Percentiles rank a stretch among this genome's conserved stretches.
Conservation (phyloP, 2,113 vertebrate genomes). For the Protobothrops flavoviridis region DNA sequence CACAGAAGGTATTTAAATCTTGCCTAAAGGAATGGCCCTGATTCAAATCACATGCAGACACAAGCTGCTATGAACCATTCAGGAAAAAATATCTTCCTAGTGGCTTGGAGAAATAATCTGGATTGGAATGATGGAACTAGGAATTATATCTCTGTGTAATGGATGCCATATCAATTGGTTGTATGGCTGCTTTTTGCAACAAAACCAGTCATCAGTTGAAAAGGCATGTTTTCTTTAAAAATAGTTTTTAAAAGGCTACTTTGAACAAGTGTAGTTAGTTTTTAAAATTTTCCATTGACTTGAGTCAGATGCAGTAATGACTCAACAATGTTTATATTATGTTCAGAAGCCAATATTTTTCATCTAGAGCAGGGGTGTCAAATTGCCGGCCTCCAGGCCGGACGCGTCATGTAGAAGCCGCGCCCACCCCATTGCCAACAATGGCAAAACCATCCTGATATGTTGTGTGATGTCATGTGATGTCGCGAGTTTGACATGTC, state of each 20-base stretch:
- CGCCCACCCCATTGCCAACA: no score
- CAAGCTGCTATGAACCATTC: background rate
- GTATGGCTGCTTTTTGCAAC: background rate
- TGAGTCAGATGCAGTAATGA: background rate
- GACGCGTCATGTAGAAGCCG: no score
- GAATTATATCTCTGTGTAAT: background rate
- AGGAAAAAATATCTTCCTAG: background rate
- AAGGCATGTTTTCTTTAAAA: background rate
- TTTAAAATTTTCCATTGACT: constrained; percentile 1
- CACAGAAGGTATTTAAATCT: background rate
- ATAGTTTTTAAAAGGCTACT: background rate
- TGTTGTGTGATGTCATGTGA: no score
- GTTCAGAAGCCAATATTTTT: constrained; percentile 42
- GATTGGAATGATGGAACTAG: background rate
- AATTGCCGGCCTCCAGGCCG: no score
- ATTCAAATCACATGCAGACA: background rate
- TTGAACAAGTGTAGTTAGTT: background rate
- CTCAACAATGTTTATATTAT: constrained; percentile 21
- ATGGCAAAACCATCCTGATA: no score
- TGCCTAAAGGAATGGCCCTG: background rate
- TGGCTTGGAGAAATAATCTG: background rate
- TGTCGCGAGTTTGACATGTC: no score
- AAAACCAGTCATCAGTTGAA: background rate
- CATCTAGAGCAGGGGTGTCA: constrained; percentile 32
- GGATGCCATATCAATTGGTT: background rate